Evolutionary conservation across 2,113 vertebrate species (phyloP).

Genomic region (Baryphthengus martii): DNA sequence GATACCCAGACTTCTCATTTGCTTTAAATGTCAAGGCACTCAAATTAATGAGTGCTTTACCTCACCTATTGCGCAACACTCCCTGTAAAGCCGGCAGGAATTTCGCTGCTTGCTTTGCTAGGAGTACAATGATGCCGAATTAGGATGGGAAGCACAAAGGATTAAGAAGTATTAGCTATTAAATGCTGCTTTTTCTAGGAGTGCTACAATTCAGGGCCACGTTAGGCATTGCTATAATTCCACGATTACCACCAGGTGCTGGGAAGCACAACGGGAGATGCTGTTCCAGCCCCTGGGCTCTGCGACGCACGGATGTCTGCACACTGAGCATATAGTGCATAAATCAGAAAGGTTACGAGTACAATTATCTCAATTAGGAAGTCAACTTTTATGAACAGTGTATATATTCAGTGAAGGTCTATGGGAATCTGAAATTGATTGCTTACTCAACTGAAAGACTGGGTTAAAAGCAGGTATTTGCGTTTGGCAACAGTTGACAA

Average conservation of each 20-base stretch:
- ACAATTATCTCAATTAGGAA: not conserved
- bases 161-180: not conserved
- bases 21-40: not conserved
- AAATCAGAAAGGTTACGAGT: not conserved
- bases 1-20: not conserved
- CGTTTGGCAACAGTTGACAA: not conserved
- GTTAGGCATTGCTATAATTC: not conserved
- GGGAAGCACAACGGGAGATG: not conserved
- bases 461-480: not conserved
- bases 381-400: not conserved
- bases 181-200: not conserved
- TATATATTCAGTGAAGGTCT: not conserved
- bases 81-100: not conserved
- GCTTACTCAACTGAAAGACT: not conserved
- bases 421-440: not conserved
- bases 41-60: constrained; percentile 5
- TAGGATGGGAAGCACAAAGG: not conserved
- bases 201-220: not conserved
- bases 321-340: not conserved
- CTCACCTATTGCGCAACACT: not conserved
- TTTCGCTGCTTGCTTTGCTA: not conserved
- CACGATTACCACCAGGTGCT: rapidly evolving
- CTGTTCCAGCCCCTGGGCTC: not conserved
- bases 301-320: not conserved
- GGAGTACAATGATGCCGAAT: rapidly evolving